A percentile compares a stretch with the other conserved stretches of the same genome.
Evolutionary conservation across 2,888 invertebrate species (phyloP).

Genomic region (Lobophora halterata): DNA sequence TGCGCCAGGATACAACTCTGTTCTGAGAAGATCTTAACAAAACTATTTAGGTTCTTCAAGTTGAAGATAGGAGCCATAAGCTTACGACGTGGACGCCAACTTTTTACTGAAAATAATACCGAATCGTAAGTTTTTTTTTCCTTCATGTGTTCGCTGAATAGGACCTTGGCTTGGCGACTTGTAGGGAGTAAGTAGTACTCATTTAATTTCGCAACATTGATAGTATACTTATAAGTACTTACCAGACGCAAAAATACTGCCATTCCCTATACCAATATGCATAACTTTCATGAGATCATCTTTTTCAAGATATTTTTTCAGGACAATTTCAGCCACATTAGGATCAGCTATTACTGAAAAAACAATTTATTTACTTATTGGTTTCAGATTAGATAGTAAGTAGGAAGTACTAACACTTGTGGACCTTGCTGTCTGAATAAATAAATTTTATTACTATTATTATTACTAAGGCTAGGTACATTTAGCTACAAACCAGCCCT

Average conservation of each 20-base stretch:
- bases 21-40: constrained; percentile 36
- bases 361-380: too few species aligned
- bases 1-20: constrained; percentile 33
- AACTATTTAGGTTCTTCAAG: constrained; percentile 38
- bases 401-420: too few species aligned
- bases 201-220: background rate
- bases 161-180: too few species aligned
- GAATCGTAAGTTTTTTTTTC: too few species aligned
- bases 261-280: constrained; percentile 39
- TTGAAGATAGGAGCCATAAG: constrained; percentile 40
- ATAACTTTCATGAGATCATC: constrained; percentile 37
- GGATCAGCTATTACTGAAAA: constrained; percentile 43
- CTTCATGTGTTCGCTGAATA: too few species aligned
- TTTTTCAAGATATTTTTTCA: constrained; percentile 48
- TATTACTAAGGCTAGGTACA: too few species aligned
- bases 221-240: background rate
- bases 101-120: constrained; percentile 39
- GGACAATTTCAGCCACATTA: constrained; percentile 34
- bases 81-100: constrained; percentile 51
- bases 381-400: too few species aligned
- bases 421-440: too few species aligned
- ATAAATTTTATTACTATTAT: too few species aligned
- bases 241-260: constrained; percentile 52
- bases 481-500: too few species aligned
- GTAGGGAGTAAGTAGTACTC: background rate